These are phyloP conservation scores for Neopipo cinnamomea DNA, from an alignment of 2,113 vertebrate genomes.

Conservation along the genomic window DNA sequence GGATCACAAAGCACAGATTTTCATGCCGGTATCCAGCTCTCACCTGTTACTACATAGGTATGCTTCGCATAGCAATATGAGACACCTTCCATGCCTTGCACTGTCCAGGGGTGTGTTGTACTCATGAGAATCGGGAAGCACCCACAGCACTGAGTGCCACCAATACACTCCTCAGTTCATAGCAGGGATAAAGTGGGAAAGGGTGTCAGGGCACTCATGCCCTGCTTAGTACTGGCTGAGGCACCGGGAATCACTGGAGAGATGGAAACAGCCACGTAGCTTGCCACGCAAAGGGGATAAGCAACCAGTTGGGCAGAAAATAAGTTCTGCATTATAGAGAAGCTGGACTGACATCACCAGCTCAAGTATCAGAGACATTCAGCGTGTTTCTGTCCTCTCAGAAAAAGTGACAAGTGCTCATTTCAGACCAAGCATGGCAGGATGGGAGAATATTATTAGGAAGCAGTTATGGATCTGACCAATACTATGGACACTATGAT, in stretches of 20 bases:
- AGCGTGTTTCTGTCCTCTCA: background rate
- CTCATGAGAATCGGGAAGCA: background rate
- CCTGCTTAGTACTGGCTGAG: background rate
- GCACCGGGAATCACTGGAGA: background rate
- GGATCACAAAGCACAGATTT: background rate
- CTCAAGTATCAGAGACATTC: background rate
- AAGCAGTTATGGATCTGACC: background rate
- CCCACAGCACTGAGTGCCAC: background rate
- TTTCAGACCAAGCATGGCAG: background rate
- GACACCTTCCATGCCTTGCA: background rate
- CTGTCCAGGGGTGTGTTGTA: no score
- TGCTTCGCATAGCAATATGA: background rate
- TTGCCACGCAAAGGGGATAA: background rate
- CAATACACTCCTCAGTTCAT: background rate
- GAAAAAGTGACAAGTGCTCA: background rate
- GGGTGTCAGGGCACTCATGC: fast-evolving
- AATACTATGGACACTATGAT: fast-evolving
- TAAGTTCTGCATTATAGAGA: background rate
- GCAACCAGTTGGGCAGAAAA: background rate
- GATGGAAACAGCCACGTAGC: fast-evolving
- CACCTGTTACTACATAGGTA: fast-evolving
- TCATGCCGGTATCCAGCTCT: background rate
- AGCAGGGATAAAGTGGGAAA: background rate
- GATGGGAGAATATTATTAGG: background rate
- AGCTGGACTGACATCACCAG: background rate